Percentiles rank a stretch among this genome's conserved stretches.
Evolutionary conservation across 2,797 vertebrate genomes (phyloP).

Genomic region (Arrhamphus sclerolepis): DNA sequence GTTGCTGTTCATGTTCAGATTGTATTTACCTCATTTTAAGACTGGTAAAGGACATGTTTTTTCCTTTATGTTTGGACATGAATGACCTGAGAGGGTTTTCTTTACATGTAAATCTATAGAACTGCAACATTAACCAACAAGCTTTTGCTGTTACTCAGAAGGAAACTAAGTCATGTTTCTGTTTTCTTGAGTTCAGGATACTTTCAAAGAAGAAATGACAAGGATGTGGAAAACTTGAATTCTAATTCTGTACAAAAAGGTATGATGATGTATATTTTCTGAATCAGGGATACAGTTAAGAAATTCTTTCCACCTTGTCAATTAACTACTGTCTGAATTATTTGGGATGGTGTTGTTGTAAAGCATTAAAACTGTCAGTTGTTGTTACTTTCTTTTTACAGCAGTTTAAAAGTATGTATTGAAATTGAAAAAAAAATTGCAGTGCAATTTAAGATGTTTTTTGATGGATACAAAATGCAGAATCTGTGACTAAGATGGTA

Average conservation of each 20-base stretch:
- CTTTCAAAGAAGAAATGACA: background rate
- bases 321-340: background rate
- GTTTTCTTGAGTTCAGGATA: conserved; percentile 14
- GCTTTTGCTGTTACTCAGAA: background rate
- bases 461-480: too few species aligned
- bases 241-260: rapidly evolving
- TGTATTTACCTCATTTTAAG: background rate
- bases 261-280: conserved; percentile 3
- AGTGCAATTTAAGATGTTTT: too few species aligned
- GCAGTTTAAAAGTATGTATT: too few species aligned
- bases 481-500: too few species aligned
- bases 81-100: too few species aligned
- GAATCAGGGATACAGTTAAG: background rate
- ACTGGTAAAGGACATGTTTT: background rate
- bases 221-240: background rate
- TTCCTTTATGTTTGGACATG: too few species aligned
- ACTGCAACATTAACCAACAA: too few species aligned
- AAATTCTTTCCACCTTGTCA: background rate
- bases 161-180: background rate
- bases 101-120: too few species aligned
- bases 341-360: background rate
- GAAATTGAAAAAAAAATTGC: too few species aligned
- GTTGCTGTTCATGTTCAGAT: background rate
- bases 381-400: too few species aligned
- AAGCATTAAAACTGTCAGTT: too few species aligned